Percentiles rank a stretch among this genome's conserved stretches.
Conservation (phyloP, 1,140 invertebrate species). For the Helicorthomorpha holstii region DNA sequence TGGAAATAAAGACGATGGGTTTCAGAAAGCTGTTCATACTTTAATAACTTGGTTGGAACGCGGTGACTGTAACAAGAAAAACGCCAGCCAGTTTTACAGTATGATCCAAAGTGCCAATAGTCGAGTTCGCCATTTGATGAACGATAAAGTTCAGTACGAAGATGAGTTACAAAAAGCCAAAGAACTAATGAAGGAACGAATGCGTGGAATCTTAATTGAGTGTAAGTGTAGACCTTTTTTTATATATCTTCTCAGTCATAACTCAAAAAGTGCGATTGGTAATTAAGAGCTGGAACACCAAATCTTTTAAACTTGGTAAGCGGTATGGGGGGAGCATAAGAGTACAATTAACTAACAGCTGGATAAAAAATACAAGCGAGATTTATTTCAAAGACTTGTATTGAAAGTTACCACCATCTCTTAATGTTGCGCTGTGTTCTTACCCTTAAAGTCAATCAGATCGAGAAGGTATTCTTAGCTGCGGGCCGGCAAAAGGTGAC, state of each 20-base stretch:
- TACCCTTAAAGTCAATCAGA: conserved; percentile 66
- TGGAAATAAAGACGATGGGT: conserved; percentile 27
- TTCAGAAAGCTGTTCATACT: conserved; percentile 41
- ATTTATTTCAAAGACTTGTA: too few relatives aligned
- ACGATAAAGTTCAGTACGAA: conserved; percentile 66
- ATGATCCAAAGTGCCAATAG: conserved; percentile 88
- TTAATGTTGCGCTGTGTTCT: not conserved
- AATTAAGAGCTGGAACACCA: too few relatives aligned
- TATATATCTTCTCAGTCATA: too few relatives aligned
- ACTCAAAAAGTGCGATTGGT: too few relatives aligned
- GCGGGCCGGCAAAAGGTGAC: conserved; percentile 93
- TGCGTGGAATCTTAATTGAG: conserved; percentile 59
- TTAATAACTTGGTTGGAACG: conserved; percentile 75
- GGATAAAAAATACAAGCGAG: too few relatives aligned
- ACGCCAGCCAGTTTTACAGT: conserved; percentile 75
- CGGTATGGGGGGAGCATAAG: too few relatives aligned
- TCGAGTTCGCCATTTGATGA: conserved; percentile 62
- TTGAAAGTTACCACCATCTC: not conserved
- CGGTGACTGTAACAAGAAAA: conserved; percentile 76
- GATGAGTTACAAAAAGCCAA: conserved; percentile 67
- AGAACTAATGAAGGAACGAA: conserved; percentile 56
- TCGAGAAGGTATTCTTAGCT: conserved; percentile 85
- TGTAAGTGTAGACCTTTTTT: conserved; percentile 43
- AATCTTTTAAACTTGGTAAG: too few relatives aligned
- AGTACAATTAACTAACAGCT: too few relatives aligned